Evolutionary conservation across 2,888 invertebrate genomes (phyloP).

Genomic region (Noctua janthina): DNA sequence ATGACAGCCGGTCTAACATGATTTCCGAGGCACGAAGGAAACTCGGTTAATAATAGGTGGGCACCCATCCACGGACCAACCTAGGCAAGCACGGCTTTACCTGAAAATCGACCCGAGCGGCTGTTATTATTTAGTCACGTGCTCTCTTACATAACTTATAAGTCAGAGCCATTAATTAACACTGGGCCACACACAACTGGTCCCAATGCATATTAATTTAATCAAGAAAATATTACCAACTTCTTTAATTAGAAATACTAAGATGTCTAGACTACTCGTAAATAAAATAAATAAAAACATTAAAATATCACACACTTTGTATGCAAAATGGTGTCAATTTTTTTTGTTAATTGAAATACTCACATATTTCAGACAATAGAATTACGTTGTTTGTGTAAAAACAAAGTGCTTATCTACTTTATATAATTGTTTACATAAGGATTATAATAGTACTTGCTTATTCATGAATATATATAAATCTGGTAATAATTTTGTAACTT

Average conservation of each 20-base stretch:
- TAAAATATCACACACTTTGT: background rate
- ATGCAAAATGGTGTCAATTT: conserved; percentile 7
- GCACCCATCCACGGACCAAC: background rate
- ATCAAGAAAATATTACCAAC: background rate
- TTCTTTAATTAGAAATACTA: background rate
- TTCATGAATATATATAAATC: background rate
- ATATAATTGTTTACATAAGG: background rate
- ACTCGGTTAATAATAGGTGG: background rate
- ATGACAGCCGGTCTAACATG: too few species aligned
- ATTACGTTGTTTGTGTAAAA: background rate
- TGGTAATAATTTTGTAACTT: background rate
- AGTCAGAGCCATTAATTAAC: background rate
- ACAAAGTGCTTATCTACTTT: background rate
- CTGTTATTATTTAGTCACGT: background rate
- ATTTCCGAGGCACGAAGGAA: background rate
- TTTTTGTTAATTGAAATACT: conserved; percentile 3
- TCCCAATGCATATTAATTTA: background rate
- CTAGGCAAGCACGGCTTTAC: background rate
- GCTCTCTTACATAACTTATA: background rate
- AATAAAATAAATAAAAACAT: background rate
- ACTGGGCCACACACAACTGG: background rate
- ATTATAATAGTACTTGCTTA: background rate
- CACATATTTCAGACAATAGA: background rate
- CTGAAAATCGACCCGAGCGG: background rate
- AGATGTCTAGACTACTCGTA: background rate